These are phyloP conservation scores for Bradypodion ventrale DNA, from an alignment of 2,797 vertebrate genomes.

Conservation along the genomic window DNA sequence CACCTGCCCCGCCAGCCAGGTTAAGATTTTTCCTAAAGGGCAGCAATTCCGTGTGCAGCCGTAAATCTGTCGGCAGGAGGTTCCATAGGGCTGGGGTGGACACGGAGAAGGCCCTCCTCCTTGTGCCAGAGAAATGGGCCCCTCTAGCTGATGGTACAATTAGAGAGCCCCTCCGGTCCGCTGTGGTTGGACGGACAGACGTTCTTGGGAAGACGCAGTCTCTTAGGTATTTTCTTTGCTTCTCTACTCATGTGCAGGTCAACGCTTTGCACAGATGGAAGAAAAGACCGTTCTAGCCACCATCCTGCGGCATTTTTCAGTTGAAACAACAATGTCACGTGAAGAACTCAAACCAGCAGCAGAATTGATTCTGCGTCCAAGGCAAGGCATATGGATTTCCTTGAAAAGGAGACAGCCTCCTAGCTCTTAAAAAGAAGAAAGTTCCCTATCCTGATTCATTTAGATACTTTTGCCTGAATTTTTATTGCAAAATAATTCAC, in stretches of 20 bases:
- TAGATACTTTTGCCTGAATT: not conserved
- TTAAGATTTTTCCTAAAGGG: too few species aligned
- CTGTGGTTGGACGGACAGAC: too few species aligned
- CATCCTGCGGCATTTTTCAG: constrained; percentile 83
- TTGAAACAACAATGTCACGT: constrained; percentile 83
- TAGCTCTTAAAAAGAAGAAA: constrained; percentile 5
- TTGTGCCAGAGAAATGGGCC: too few species aligned
- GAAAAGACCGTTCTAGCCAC: constrained; percentile 88
- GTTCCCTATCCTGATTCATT: not conserved
- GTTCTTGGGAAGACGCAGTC: too few species aligned
- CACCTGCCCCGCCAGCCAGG: too few species aligned
- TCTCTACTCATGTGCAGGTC: constrained; percentile 77
- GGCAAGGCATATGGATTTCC: constrained; percentile 86
- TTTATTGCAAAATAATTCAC: constrained; percentile 8
- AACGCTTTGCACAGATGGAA: constrained; percentile 92
- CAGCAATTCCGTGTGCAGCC: too few species aligned
- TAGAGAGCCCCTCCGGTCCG: too few species aligned
- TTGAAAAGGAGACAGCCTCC: constrained; percentile 77
- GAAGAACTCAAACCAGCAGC: constrained; percentile 83
- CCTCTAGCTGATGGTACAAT: too few species aligned
- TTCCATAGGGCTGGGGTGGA: too few species aligned
- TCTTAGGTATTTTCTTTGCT: too few species aligned
- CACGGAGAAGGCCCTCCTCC: too few species aligned
- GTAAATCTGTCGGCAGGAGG: too few species aligned
- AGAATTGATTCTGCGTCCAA: constrained; percentile 89